Base-by-base conservation (phyloP, 2,113 vertebrate species). In the Cheirogaleus medius region DNA sequence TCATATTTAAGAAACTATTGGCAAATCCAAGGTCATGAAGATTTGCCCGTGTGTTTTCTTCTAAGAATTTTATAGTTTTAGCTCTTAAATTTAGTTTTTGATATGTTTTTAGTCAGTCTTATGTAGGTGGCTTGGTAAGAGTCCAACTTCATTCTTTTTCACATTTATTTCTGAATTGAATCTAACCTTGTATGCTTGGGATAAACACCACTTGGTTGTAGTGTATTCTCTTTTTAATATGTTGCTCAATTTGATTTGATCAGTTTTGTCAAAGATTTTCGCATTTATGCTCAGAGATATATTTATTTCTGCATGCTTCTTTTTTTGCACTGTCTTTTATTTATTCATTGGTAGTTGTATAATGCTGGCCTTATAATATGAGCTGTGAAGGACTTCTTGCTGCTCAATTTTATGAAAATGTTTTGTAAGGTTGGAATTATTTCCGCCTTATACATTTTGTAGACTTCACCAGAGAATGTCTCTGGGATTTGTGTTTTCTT, bases 201-300 rank as follows among this genome's bases (percentile, higher is more conserved):
- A 37, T 84, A 83, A 84, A 90, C 12, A 77, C 58, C 39, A 34
- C 69, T 58, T 83, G 6, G 58, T 58, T 58, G 4, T 84, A 39
- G 23, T 58, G 32, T 90, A 42, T 11, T 90, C 3, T 90, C 37
- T 73, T 13, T 44, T 44, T 18, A 87, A 56, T 66, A 66, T 52
- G 25, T 88, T 77, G 8, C n/a, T 58, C 21, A 21, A 52, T 47
- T 76, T 68, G 29, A 42, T 74, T 88, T 89, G 77, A 7, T 88
- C 74, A 92, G 58, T 83, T 83, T 82, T 92, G 68, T 83, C 34
- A 77, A 88, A 64, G 27, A 49, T 69, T 58, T 89, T 83, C 93
- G 21, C 8, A 13, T 93, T 27, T 64, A 37, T 89, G 12, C 60
- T 90, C 29, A 78, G 21, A 9, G 29, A n/a, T 42, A 78, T 42